Evolutionary conservation across 2,113 vertebrate genomes (phyloP), one percentile per base, ranked within the genome.

Genomic region (Clarias gariepinus): DNA sequence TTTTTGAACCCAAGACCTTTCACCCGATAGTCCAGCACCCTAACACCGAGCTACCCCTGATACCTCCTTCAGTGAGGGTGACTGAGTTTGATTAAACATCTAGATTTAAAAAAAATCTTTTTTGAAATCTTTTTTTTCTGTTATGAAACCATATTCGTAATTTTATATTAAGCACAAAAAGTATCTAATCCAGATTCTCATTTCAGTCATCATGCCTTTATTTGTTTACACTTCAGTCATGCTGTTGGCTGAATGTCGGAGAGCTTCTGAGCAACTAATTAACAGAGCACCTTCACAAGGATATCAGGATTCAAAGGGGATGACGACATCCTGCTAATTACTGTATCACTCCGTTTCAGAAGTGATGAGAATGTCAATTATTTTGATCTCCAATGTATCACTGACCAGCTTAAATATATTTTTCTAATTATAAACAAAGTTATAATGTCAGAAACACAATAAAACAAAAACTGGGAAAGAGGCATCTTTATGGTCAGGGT

Each of bases 311-410:
- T 90, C 89, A 93, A 93, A 92, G 61, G 82, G 85, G 87, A 91
- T 91, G 86, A 91, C 94, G 93, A 92, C 91, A 93, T 91, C 71
- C 71, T 92, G 91, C 91, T 93, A 93, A 93, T 95, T 94, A 41
- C 41, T 41, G 41, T 41, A 94, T 90, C 91, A 90, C 33, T 60
- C 85, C 85, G 91, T 92, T 91, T 83, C 64, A 36, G 76, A 91
- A 93, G 57, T 89, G 89, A 94, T 93, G 88, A 87, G 53, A 94
- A 93, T 91, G 93, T 97, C 94, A 95, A 94, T 95, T 95, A 66
- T 90, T 91, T 90, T 89, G 92, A 90, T 88, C 89, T 52, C 41
- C 41, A 41, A 41, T n/a, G n/a, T n/a, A n/a, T n/a, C n/a, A n/a
- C n/a, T 41, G 4, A 41, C 41, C 41, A 41, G 41, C 2, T 41